phyloP scores from a whole-genome alignment of 2,797 vertebrate species.

The Etheostoma perlongum region DNA sequence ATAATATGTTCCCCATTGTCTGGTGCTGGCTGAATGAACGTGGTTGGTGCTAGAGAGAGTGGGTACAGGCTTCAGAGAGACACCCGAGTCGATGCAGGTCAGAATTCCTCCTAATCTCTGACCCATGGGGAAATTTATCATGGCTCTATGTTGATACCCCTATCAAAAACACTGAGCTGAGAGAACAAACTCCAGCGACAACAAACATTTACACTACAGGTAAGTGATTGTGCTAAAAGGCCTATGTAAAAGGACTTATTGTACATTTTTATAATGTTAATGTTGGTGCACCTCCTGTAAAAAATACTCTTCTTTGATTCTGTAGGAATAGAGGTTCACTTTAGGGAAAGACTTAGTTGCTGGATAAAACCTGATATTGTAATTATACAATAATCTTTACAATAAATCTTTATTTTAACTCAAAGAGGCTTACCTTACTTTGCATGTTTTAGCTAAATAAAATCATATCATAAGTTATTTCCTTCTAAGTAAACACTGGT shows the following conservation, averaged over 20 bases:
- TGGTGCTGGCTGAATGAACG: conserved; percentile 62
- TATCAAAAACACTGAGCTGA: conserved; percentile 40
- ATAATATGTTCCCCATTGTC: conserved; percentile 82
- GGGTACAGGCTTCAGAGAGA: conserved; percentile 54
- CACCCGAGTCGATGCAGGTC: conserved; percentile 59
- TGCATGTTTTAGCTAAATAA: not conserved
- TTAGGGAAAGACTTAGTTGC: not conserved
- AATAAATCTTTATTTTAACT: not conserved
- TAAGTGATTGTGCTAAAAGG: not conserved
- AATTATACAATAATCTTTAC: not conserved
- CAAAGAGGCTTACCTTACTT: not conserved
- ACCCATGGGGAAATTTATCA: conserved; percentile 70
- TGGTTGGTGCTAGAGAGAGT: conserved; percentile 57
- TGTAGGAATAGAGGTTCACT: not conserved
- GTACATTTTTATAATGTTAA: not conserved
- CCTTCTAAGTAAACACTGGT: not conserved
- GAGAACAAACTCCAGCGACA: conserved; percentile 15
- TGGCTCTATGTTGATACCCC: conserved; percentile 48
- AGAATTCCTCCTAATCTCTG: conserved; percentile 72
- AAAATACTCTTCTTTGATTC: not conserved
- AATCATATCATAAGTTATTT: not conserved
- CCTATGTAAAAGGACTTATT: not conserved
- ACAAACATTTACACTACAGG: conserved; percentile 21
- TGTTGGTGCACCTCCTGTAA: not conserved
- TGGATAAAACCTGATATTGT: not conserved